Evolutionary conservation across 2,888 invertebrate species (phyloP).

Genomic region (Eupithecia exiguata): DNA sequence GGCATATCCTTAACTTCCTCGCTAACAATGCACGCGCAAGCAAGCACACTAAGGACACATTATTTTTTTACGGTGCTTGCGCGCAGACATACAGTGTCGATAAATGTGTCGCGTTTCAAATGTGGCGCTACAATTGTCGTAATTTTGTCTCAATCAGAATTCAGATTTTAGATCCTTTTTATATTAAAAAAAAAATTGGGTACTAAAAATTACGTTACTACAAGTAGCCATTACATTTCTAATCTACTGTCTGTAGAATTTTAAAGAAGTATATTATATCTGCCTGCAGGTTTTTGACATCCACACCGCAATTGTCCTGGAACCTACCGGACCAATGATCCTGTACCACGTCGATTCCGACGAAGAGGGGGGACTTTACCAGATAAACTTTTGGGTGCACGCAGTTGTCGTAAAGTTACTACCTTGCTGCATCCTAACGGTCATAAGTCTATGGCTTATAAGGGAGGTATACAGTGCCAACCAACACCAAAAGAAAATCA

Average conservation of each 20-base stretch:
- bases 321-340: slow-evolving; percentile 77
- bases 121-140: too few relatives aligned
- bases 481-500: slow-evolving; percentile 86
- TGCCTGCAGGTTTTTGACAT: slow-evolving; percentile 74
- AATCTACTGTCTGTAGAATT: neutral
- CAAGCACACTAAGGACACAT: too few relatives aligned
- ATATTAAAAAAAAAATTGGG: too few relatives aligned
- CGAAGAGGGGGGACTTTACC: slow-evolving; percentile 84
- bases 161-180: too few relatives aligned
- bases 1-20: too few relatives aligned
- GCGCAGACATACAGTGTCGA: too few relatives aligned
- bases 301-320: slow-evolving; percentile 78
- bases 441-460: slow-evolving; percentile 88
- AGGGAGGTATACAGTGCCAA: slow-evolving; percentile 88
- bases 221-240: neutral
- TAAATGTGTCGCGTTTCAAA: too few relatives aligned
- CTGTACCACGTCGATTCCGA: slow-evolving; percentile 82
- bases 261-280: neutral
- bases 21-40: too few relatives aligned
- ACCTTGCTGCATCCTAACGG: slow-evolving; percentile 90
- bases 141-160: too few relatives aligned
- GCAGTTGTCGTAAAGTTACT: slow-evolving; percentile 91
- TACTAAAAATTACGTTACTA: too few relatives aligned
- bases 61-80: too few relatives aligned
- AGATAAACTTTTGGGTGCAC: slow-evolving; percentile 92